Percentiles rank a stretch among this genome's conserved stretches.
Evolutionary conservation across 2,797 vertebrate species (phyloP).

Genomic region (Dicrostonyx torquatus): DNA sequence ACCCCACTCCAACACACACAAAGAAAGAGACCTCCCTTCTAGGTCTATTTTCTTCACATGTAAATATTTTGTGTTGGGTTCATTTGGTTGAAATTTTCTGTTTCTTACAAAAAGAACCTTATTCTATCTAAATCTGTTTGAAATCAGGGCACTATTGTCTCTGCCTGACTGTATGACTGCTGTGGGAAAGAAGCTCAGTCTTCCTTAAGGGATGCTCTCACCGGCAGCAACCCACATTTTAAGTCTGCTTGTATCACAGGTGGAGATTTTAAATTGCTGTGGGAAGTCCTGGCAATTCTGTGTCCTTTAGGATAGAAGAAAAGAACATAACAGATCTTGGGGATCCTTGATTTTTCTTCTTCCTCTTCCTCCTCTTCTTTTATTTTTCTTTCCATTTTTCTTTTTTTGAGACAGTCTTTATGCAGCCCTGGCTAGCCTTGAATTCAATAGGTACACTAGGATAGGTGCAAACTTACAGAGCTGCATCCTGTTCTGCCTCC

Average conservation of each 20-base stretch:
- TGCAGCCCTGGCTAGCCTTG: not conserved
- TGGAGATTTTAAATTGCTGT: not conserved
- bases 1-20: not conserved
- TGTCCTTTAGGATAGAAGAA: not conserved
- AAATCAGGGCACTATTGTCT: not conserved
- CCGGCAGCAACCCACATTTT: too few species aligned
- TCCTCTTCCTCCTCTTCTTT: not conserved
- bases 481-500: not conserved
- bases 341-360: not conserved
- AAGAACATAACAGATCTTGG: not conserved
- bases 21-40: not conserved
- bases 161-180: not conserved
- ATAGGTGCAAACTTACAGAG: not conserved
- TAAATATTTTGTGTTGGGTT: not conserved
- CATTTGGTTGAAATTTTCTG: not conserved
- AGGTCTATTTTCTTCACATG: not conserved
- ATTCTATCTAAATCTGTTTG: not conserved
- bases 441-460: not conserved
- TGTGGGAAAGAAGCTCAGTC: not conserved
- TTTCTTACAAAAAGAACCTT: not conserved
- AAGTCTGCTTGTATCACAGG: not conserved
- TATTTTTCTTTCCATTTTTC: not conserved
- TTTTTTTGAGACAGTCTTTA: not conserved
- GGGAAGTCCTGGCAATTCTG: not conserved
- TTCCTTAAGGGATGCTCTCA: not conserved